Conservation (phyloP, 1,140 invertebrate genomes). For the Eupristina koningsbergeri region DNA sequence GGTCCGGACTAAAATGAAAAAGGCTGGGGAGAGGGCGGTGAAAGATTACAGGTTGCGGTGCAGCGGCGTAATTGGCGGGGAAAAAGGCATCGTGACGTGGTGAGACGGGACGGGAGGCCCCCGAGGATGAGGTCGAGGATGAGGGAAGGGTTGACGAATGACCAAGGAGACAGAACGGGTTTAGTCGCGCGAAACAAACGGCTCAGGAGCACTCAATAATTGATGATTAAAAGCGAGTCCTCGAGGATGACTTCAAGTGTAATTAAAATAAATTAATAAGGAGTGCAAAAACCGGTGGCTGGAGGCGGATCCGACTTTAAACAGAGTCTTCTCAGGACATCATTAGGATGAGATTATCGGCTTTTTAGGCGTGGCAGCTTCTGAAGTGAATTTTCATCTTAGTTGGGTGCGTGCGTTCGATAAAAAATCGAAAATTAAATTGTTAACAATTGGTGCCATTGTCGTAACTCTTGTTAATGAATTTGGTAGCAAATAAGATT, state of each 20-base stretch:
- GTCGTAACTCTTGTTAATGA: not conserved
- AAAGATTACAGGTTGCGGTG: constrained; percentile 54
- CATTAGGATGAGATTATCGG: constrained; percentile 22
- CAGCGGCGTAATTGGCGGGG: constrained; percentile 55
- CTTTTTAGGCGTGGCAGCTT: constrained; percentile 15
- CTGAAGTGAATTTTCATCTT: constrained; percentile 2
- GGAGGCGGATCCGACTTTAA: constrained; percentile 36
- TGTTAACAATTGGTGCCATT: not conserved
- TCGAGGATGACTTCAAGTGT: constrained; percentile 47
- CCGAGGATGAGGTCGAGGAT: not conserved
- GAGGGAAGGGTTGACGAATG: constrained; percentile 15
- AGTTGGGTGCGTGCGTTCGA: not conserved
- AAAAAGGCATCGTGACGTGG: constrained; percentile 39
- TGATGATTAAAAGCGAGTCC: constrained; percentile 63
- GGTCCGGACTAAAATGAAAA: not conserved
- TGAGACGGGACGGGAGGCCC: constrained; percentile 38
- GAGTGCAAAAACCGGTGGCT: constrained; percentile 54
- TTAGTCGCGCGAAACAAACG: constrained; percentile 42
- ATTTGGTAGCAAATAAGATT: not conserved
- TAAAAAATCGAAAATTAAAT: not conserved
- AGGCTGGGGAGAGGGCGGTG: not conserved
- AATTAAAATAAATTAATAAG: constrained; percentile 71
- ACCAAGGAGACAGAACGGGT: constrained; percentile 36
- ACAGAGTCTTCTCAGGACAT: constrained; percentile 10
- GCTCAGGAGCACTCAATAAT: constrained; percentile 60